These are phyloP conservation scores for Cryptomyrus ogoouensis DNA, from an alignment of 2,113 vertebrate genomes.

Conservation along the genomic window DNA sequence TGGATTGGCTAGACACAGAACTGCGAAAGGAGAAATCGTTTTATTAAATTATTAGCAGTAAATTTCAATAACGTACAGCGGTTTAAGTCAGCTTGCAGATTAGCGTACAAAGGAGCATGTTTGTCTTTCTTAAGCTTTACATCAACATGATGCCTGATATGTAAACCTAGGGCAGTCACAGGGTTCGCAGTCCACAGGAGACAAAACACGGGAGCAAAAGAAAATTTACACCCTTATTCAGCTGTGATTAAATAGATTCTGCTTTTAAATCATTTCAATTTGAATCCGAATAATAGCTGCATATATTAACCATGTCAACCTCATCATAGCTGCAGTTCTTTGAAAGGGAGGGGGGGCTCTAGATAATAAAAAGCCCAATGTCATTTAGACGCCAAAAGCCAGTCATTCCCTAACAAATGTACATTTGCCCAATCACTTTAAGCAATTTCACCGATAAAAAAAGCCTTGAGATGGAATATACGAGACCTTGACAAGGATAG, in stretches of 20 bases:
- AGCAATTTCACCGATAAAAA: conserved; percentile 20
- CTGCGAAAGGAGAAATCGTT: neutral
- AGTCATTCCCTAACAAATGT: conserved; percentile 4
- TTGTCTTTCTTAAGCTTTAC: conserved; percentile 4
- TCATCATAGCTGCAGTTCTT: conserved; percentile 5
- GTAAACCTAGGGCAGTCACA: neutral
- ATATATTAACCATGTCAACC: conserved; percentile 17
- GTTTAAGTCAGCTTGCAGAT: neutral
- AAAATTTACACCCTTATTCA: neutral
- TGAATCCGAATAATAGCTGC: conserved; percentile 7
- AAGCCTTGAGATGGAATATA: conserved; percentile 22
- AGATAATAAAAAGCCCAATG: neutral
- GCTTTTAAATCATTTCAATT: conserved; percentile 18
- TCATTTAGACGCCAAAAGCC: conserved; percentile 13
- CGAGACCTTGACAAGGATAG: conserved; percentile 13
- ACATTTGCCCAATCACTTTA: conserved; percentile 7
- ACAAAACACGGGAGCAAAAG: neutral
- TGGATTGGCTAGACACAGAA: neutral
- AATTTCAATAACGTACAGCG: neutral
- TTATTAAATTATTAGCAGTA: neutral
- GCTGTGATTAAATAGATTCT: conserved; percentile 9
- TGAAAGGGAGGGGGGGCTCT: neutral
- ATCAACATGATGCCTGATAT: neutral
- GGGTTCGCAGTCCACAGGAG: neutral
- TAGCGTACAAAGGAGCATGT: neutral